Base-by-base conservation (phyloP, 2,888 invertebrate species). In the Germaria angustata region DNA sequence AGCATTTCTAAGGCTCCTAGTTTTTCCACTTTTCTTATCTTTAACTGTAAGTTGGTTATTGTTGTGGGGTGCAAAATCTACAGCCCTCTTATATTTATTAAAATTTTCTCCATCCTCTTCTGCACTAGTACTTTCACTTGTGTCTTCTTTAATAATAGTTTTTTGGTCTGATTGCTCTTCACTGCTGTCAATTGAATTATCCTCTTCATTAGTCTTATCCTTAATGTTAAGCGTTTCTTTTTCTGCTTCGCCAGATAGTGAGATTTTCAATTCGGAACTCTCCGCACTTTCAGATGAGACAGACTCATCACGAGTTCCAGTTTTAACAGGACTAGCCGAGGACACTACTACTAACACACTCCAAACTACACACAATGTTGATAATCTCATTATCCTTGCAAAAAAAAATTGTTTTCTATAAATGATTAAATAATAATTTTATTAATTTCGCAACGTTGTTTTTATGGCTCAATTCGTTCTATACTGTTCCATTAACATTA, bases 331-430 rank as follows among this genome's bases (percentile, higher is more conserved):
- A 66, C 75, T 61, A 32, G 80, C 82, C 53, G 44, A 66, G 39
- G 71, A 66, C 15, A 76, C 65, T 4, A 75, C 75, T 20, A 80
- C 0, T n/a, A 66, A 1, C 8, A 57, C 55, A 71, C 79, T 66
- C 3, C 75, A 69, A 32, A 82, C 44, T 32, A 34, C 46, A 61
- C 82, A 80, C 20, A 82, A 20, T 15, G 17, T 36, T 55, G 80
- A 15, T 22, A 88, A 95, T 95, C 93, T 85, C 87, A 86, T 87
- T 89, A 89, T 85, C 96, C 93, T 96, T 36, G n/a, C n/a, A n/a
- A n/a, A n/a, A n/a, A n/a, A n/a, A n/a, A n/a, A n/a, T 51, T 17
- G 66, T 63, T 17, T 41, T 75, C 4, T 55, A 1, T 28, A 22
- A 24, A 49, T 57, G 22, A 39, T 7, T 24, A 39, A 13, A 28